These are phyloP conservation scores for Halcyon badia DNA, from an alignment of 2,797 vertebrate species.

Conservation along the genomic window DNA sequence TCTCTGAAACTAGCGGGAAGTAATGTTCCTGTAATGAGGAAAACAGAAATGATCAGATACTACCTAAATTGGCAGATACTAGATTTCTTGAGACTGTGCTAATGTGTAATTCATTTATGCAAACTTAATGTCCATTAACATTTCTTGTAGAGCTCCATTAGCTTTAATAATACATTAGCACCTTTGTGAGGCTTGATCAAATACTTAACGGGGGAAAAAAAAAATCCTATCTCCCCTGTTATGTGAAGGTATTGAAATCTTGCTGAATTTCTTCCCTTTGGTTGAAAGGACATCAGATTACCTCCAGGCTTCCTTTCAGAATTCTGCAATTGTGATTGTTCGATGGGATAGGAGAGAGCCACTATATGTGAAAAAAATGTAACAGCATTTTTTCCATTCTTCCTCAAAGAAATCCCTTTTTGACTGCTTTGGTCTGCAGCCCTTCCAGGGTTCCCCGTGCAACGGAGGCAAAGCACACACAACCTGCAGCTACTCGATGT, in stretches of 20 bases:
- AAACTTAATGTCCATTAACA: conserved; percentile 87
- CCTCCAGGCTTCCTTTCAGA: not conserved
- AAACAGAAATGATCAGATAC: conserved; percentile 84
- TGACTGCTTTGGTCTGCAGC: rapidly evolving
- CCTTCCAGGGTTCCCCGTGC: not conserved
- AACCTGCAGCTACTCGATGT: not conserved
- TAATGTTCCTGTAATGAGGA: conserved; percentile 82
- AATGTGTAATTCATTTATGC: conserved; percentile 88
- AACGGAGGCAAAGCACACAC: rapidly evolving
- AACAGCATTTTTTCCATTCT: rapidly evolving
- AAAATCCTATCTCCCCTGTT: not conserved
- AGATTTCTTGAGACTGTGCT: conserved; percentile 80
- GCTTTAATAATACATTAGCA: conserved; percentile 84
- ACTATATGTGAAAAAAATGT: rapidly evolving
- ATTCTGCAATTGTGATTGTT: not conserved
- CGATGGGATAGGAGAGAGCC: not conserved
- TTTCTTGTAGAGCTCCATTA: conserved; percentile 85
- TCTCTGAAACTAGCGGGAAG: conserved; percentile 79
- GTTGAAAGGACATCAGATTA: not conserved
- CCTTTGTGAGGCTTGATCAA: conserved; percentile 81
- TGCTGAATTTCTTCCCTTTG: not conserved
- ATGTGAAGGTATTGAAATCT: not conserved
- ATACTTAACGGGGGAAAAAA: conserved; percentile 15
- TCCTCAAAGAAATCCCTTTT: not conserved
- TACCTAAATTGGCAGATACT: conserved; percentile 82